phyloP scores from a whole-genome alignment of 2,888 invertebrate species.

The Deilephila elpenor region DNA sequence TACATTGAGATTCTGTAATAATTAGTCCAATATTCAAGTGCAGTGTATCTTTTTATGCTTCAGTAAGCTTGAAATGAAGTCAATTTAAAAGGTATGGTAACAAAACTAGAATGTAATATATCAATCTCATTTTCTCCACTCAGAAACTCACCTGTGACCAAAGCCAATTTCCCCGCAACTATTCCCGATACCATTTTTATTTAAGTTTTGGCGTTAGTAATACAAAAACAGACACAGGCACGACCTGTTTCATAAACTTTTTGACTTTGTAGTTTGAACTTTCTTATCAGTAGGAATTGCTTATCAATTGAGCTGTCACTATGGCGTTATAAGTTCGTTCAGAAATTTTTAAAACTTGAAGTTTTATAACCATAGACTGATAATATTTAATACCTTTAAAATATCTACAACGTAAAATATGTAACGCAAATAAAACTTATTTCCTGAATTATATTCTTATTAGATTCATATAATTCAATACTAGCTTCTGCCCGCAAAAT shows the following conservation, averaged over 20 bases:
- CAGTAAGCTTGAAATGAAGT: background rate
- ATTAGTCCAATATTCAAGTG: too few species aligned
- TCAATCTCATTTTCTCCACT: too few species aligned
- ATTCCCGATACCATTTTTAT: slow-evolving; percentile 67
- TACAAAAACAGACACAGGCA: slow-evolving; percentile 19
- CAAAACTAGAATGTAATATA: background rate
- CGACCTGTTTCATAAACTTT: slow-evolving; percentile 25
- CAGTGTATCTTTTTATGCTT: too few species aligned
- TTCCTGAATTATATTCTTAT: too few species aligned
- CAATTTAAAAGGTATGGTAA: background rate
- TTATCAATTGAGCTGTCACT: background rate
- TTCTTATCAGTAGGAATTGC: slow-evolving; percentile 34
- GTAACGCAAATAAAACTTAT: too few species aligned
- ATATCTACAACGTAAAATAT: too few species aligned
- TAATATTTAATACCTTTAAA: too few species aligned
- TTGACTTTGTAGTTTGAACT: slow-evolving; percentile 5
- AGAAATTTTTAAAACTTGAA: background rate
- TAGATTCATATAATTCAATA: too few species aligned
- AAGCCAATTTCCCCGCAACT: slow-evolving; percentile 71
- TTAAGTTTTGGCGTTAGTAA: slow-evolving; percentile 27
- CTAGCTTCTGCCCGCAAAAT: too few species aligned
- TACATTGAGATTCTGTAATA: too few species aligned
- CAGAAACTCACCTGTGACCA: slow-evolving; percentile 70
- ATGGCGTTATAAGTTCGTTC: background rate
- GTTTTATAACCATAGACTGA: too few species aligned